A percentile compares a stretch with the other conserved stretches of the same genome.
Evolutionary conservation across 2,888 invertebrate species (phyloP).

Genomic region (Scrobipalpa costella): DNA sequence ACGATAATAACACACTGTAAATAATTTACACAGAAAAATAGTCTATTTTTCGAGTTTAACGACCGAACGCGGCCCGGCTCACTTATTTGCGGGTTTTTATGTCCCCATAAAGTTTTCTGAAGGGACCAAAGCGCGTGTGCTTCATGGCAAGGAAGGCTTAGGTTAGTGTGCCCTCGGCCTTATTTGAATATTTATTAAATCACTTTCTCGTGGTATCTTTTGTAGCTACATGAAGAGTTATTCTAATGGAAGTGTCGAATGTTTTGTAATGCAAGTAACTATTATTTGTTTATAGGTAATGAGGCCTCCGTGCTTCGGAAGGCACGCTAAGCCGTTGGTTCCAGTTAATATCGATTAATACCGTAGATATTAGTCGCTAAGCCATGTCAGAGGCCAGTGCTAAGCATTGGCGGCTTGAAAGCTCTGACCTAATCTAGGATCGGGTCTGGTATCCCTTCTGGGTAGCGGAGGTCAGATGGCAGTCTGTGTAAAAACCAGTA

Average conservation of each 20-base stretch:
- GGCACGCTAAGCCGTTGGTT: too few species aligned
- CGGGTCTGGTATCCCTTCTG: too few species aligned
- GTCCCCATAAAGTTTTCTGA: constrained; percentile 29
- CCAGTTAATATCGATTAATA: too few species aligned
- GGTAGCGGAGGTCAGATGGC: too few species aligned
- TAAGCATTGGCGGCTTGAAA: too few species aligned
- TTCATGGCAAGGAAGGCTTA: constrained; percentile 40
- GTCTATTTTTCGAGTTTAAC: constrained; percentile 23
- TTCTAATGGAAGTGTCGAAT: neutral
- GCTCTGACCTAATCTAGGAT: too few species aligned
- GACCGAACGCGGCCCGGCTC: constrained; percentile 21
- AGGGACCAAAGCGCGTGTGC: constrained; percentile 14
- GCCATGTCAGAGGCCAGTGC: too few species aligned
- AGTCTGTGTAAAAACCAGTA: too few species aligned
- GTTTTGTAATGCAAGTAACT: neutral
- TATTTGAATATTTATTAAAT: constrained; percentile 76
- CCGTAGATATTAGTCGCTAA: too few species aligned
- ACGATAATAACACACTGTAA: constrained; percentile 18
- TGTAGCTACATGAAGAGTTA: neutral
- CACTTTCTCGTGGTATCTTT: constrained; percentile 29
- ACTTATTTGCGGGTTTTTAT: constrained; percentile 31
- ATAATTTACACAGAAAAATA: constrained; percentile 23
- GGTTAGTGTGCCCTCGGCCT: constrained; percentile 51
- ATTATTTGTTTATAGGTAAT: too few species aligned
- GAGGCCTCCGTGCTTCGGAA: too few species aligned